phyloP scores from a whole-genome alignment of 2,888 invertebrate species.

The Tenodera sinensis region DNA sequence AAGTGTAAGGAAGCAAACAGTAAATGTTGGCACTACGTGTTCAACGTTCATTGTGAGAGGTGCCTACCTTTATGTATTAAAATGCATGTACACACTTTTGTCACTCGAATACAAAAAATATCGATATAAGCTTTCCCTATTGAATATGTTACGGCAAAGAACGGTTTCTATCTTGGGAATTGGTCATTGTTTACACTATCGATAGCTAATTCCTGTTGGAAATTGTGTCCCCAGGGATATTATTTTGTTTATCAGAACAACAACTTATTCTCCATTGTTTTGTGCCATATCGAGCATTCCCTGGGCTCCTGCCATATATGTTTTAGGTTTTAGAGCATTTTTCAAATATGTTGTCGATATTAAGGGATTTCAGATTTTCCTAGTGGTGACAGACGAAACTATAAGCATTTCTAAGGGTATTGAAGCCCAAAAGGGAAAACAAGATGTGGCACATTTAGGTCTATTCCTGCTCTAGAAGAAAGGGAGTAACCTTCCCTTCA shows the following conservation, averaged over 20 bases:
- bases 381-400: too few relatives aligned
- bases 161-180: background rate
- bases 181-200: background rate
- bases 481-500: background rate
- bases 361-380: too few relatives aligned
- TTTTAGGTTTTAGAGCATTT: too few relatives aligned
- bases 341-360: too few relatives aligned
- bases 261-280: background rate
- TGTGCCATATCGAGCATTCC: background rate
- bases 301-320: too few relatives aligned
- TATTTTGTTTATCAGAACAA: background rate
- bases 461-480: background rate
- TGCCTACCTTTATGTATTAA: too few relatives aligned
- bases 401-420: background rate
- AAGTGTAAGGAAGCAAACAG: too few relatives aligned
- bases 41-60: too few relatives aligned
- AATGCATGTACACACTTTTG: too few relatives aligned
- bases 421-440: background rate
- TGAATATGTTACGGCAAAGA: background rate
- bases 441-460: background rate
- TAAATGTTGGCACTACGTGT: too few relatives aligned
- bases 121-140: background rate
- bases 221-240: background rate
- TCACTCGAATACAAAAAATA: too few relatives aligned
- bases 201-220: background rate